Evolutionary conservation across 2,888 invertebrate species (phyloP).

Genomic region (Nephrocerus scutellatus): DNA sequence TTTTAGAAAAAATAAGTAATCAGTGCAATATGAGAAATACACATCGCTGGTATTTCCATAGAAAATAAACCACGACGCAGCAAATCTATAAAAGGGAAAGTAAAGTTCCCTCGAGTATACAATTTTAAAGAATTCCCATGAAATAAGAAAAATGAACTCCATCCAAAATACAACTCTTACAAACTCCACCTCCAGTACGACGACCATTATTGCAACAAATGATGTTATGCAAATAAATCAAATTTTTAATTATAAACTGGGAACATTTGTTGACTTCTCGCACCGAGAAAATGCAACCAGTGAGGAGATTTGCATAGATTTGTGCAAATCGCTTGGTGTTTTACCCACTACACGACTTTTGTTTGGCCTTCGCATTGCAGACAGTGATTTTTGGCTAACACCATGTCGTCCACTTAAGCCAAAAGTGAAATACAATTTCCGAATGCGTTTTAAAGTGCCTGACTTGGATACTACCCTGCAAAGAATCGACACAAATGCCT

Average conservation of each 20-base stretch:
- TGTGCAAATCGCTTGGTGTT: conserved; percentile 67
- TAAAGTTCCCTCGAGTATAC: too few species aligned
- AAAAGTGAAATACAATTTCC: conserved; percentile 60
- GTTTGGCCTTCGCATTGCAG: conserved; percentile 62
- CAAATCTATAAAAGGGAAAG: too few species aligned
- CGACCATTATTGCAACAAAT: too few species aligned
- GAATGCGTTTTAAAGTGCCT: conserved; percentile 70
- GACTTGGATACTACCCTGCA: conserved; percentile 36
- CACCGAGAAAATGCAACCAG: conserved; percentile 43
- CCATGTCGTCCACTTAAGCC: conserved; percentile 54
- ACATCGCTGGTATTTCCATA: too few species aligned
- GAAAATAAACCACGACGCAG: too few species aligned
- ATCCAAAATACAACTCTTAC: too few species aligned
- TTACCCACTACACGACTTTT: conserved; percentile 69
- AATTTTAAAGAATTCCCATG: too few species aligned
- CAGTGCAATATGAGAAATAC: too few species aligned
- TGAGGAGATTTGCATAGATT: conserved; percentile 64
- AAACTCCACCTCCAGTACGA: too few species aligned
- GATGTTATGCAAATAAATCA: conserved; percentile 26
- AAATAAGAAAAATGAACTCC: too few species aligned
- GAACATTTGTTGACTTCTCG: conserved; percentile 30
- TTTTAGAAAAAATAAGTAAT: too few species aligned
- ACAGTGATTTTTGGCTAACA: conserved; percentile 62
- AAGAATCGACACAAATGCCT: conserved; percentile 63
- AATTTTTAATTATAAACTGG: conserved; percentile 36